Conservation (phyloP, 2,888 invertebrate species). For the Monopis laevigella region DNA sequence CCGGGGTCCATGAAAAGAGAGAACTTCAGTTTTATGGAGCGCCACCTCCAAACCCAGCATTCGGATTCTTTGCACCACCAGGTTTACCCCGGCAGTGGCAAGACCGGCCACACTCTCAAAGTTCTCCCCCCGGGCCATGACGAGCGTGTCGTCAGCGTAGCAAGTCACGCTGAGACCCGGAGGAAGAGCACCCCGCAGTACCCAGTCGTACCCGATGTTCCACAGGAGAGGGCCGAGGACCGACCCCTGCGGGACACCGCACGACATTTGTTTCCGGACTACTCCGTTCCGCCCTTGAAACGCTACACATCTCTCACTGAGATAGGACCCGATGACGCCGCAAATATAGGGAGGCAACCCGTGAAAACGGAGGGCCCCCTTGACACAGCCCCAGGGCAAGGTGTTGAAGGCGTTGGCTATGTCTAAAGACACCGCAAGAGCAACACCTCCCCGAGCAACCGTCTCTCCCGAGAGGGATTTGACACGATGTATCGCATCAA, state of each 20-base stretch:
- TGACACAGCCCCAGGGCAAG: constrained; percentile 21
- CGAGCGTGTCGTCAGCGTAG: constrained; percentile 18
- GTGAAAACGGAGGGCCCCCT: constrained; percentile 20
- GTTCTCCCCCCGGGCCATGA: constrained; percentile 8
- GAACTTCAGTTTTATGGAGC: neutral
- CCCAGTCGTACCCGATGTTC: constrained; percentile 11
- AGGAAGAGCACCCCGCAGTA: constrained; percentile 12
- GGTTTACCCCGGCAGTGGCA: neutral
- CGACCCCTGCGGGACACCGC: constrained; percentile 19
- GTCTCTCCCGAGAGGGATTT: neutral
- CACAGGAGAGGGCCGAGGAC: constrained; percentile 18
- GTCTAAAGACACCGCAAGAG: constrained; percentile 20
- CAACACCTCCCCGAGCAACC: constrained; percentile 15
- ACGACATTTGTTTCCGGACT: neutral
- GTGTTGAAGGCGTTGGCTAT: constrained; percentile 23
- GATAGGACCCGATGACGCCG: constrained; percentile 14
- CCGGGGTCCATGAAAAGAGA: neutral
- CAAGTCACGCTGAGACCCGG: constrained; percentile 1
- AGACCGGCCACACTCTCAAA: neutral
- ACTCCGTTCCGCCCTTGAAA: neutral
- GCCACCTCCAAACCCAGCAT: neutral
- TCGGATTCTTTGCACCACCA: neutral
- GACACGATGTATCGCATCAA: constrained; percentile 6
- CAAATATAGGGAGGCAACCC: constrained; percentile 18
- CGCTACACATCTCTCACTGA: constrained; percentile 2